Base-by-base conservation (phyloP, 1,140 invertebrate genomes). In the Brachionus manjavacas region DNA sequence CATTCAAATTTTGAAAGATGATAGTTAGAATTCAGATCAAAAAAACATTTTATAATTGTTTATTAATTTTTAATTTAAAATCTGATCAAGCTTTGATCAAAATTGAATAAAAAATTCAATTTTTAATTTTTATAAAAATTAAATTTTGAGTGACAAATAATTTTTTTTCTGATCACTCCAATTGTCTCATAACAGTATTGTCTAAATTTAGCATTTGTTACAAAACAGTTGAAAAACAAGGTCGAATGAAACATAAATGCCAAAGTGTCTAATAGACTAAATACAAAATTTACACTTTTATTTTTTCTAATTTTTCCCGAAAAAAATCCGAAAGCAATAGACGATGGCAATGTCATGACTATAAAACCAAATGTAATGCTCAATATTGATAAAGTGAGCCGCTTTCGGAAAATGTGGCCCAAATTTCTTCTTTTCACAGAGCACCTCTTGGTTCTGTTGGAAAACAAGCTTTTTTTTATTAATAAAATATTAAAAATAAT, bases 311-410 rank as follows among this genome's bases (percentile, higher is more conserved):
- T 23, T 11, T 46, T 9, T 23, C 52, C 8, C 4, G 11, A 46
- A 81, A 81, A 81, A 68, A 64, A 81, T 11, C 79, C 79, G 46
- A 60, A 81, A 41, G 20, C 28, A 12, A 81, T 60, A 16, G 79
- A 41, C 20, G 16, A 23, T 68, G 79, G 79, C 9, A 81, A 25
- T 11, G 79, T 81, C 79, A 81, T 81, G 12, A 81, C 41, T 9
- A 81, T 35, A 41, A 64, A 81, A 35, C 11, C 52, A 46, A 60
- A 81, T 23, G 79, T 81, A 43, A 81, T 81, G 25, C 20, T 43
- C 28, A 81, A n/a, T 20, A 81, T 28, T 23, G 52, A 64, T 43
- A 64, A 6, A 43, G 79, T 64, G 9, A 81, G 39, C 20, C 16
- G 28, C 39, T 25, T 64, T 25, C 31, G 31, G 14, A n/a, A 35